Evolutionary conservation across 2,888 invertebrate species (phyloP).

Genomic region (Pemphredon lugubris): DNA sequence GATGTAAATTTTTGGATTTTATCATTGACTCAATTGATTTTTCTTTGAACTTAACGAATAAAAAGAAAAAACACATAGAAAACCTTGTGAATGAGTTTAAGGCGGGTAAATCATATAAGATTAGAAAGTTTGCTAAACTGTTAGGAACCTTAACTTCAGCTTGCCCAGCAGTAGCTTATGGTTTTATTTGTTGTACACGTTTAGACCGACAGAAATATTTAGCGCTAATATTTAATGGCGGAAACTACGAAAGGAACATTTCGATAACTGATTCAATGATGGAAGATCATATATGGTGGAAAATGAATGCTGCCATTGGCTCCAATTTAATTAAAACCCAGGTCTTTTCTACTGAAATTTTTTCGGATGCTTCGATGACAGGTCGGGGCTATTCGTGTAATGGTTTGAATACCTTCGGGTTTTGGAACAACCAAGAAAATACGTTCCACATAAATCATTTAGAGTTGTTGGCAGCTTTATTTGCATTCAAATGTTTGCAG

Average conservation of each 20-base stretch:
- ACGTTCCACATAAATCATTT: slow-evolving; percentile 50
- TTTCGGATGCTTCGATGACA: slow-evolving; percentile 47
- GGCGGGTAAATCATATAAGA: slow-evolving; percentile 31
- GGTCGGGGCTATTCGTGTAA: slow-evolving; percentile 55
- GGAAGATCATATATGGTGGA: slow-evolving; percentile 55
- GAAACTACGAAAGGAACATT: slow-evolving; percentile 44
- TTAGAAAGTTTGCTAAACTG: slow-evolving; percentile 39
- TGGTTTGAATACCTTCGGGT: slow-evolving; percentile 23
- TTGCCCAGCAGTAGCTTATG: slow-evolving; percentile 53
- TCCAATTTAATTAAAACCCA: slow-evolving; percentile 46
- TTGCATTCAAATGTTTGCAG: slow-evolving; percentile 48
- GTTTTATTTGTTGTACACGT: slow-evolving; percentile 45
- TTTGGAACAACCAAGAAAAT: slow-evolving; percentile 51
- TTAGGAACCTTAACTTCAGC: slow-evolving; percentile 85
- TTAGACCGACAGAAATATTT: slow-evolving; percentile 53
- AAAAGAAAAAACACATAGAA: slow-evolving; percentile 39
- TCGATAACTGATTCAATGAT: slow-evolving; percentile 15
- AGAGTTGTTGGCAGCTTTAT: slow-evolving; percentile 47
- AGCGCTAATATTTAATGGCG: slow-evolving; percentile 37
- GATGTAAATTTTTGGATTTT: slow-evolving; percentile 46
- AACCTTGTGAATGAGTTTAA: slow-evolving; percentile 22
- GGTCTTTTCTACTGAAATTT: slow-evolving; percentile 37
- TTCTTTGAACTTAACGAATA: slow-evolving; percentile 25
- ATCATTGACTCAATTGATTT: slow-evolving; percentile 39
- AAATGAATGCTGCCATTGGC: slow-evolving; percentile 28